Conservation (phyloP, 2,888 invertebrate species). For the Rutpela maculata region DNA sequence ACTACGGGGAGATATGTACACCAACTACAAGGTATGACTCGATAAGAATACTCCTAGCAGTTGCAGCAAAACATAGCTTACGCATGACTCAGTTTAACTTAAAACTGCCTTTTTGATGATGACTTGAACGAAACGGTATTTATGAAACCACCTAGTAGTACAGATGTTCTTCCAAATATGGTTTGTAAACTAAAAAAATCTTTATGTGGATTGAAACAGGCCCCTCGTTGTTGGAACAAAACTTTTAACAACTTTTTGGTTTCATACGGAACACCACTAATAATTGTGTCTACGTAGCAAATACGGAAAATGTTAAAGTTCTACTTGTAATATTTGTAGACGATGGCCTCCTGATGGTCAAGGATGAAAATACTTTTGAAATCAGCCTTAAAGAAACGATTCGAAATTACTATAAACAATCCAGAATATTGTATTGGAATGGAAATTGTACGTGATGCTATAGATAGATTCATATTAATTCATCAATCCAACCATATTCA, state of each 20-base stretch:
- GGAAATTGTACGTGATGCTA: background rate
- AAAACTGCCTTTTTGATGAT: background rate
- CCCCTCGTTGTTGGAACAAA: background rate
- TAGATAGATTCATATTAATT: background rate
- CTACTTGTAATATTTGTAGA: slow-evolving; percentile 34
- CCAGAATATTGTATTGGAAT: background rate
- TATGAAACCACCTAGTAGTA: background rate
- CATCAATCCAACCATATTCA: slow-evolving; percentile 4
- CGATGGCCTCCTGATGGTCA: slow-evolving; percentile 33
- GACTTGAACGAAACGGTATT: background rate
- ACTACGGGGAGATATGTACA: background rate
- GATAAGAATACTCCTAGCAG: background rate
- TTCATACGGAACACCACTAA: slow-evolving; percentile 26
- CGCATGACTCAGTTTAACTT: background rate
- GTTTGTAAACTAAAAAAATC: background rate
- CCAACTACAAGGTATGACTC: background rate
- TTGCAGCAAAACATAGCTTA: background rate
- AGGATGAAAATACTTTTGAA: slow-evolving; percentile 13
- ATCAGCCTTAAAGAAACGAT: too few species aligned
- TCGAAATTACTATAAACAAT: too few species aligned
- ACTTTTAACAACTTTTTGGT: background rate
- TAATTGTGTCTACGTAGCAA: slow-evolving; percentile 25
- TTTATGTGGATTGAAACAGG: background rate
- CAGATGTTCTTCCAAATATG: background rate
- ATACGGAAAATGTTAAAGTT: background rate